Evolutionary conservation across 1,140 invertebrate genomes (phyloP), one percentile per base, ranked within the genome.

Genomic region (Leptopilina clavipes): DNA sequence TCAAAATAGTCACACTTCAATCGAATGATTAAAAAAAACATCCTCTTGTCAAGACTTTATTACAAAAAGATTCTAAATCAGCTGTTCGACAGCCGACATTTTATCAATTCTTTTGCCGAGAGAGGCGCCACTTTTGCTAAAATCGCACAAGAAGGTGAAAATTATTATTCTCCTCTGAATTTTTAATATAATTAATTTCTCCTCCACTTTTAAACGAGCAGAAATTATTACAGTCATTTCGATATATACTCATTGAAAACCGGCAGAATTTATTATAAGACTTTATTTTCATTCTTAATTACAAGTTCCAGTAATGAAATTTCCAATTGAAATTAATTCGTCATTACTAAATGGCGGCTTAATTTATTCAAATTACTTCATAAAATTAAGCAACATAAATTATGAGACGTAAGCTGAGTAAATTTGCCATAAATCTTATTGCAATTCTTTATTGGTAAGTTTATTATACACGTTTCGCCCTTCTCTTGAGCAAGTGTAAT

Each of bases 341-440:
- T 65, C 56, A 65, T 65, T 6, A 14, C 9, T n/a, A n/a, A 65
- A 65, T 65, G 14, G 22, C 1, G 17, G 3, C 6, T 31, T 31
- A 65, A 14, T 65, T 65, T 65, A 65, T 65, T 65, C 22, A 65
- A 65, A 65, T 65, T 65, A 65, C 56, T 25, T 31, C 3, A 65
- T 65, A 31, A 31, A 65, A 65, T 65, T 65, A 31, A 48, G 14
- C 14, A 5, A 65, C 25, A n/a, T 59, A 22, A 59, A 9, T 25
- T 59, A 25, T n/a, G 56, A n/a, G 14, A 25, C 22, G 3, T 31
- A 6, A 12, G 25, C 14, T 31, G 25, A 14, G 25, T 65, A n/a
- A 65, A 65, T 65, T 31, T 65, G 59, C 59, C 1, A 65, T 65
- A 65, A 65, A 65, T 65, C 59, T 31, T n/a, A 65, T 31, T 65